Conservation (phyloP, 2,888 invertebrate genomes). For the Eubasilissa splendida region DNA sequence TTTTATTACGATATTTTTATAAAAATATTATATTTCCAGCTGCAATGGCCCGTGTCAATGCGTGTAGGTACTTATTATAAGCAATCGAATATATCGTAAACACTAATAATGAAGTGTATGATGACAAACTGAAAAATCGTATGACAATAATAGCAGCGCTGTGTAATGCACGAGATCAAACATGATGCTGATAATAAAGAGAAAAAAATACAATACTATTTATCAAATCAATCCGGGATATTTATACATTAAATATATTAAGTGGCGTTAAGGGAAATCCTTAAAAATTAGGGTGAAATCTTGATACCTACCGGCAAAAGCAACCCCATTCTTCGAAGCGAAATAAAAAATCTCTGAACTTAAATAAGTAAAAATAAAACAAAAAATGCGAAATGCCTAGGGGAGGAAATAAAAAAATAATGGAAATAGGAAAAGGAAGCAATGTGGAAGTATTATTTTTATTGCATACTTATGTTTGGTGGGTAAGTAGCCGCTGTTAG, state of each 20-base stretch:
- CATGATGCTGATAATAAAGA: no score
- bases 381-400: slow-evolving; percentile 51
- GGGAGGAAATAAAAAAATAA: slow-evolving; percentile 57
- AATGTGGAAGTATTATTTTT: slow-evolving; percentile 58
- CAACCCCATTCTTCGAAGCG: slow-evolving; percentile 27
- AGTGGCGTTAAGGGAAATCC: slow-evolving; percentile 5
- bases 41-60: no score
- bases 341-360: slow-evolving; percentile 57
- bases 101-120: no score
- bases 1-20: no score
- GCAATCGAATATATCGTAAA: no score
- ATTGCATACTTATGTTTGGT: slow-evolving; percentile 57
- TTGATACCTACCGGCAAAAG: slow-evolving; percentile 14
- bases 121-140: no score
- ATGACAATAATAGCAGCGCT: no score
- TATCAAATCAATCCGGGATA: background rate
- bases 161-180: no score
- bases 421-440: slow-evolving; percentile 58
- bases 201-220: background rate
- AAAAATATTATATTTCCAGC: no score
- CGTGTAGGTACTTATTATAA: no score
- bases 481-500: slow-evolving; percentile 53
- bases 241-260: slow-evolving; percentile 11
- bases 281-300: slow-evolving; percentile 32
- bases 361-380: slow-evolving; percentile 54